Conservation (phyloP, 2,113 vertebrate species). For the Parus major region DNA sequence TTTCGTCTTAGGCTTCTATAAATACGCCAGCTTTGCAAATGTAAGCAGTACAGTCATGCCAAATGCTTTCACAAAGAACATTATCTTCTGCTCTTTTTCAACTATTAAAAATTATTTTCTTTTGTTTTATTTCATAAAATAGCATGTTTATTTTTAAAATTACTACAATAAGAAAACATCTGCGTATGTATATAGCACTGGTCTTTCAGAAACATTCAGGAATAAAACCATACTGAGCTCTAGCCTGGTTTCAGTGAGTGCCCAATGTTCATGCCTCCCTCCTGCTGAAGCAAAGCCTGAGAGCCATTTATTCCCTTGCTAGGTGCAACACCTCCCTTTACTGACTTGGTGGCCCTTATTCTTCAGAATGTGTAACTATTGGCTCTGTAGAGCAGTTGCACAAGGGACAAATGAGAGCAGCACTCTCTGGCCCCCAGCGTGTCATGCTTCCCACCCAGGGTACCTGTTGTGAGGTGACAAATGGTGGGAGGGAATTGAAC, state of each 20-base stretch:
- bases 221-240: background rate
- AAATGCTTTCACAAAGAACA: background rate
- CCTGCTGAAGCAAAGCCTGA: background rate
- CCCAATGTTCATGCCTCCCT: background rate
- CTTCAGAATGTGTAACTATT: background rate
- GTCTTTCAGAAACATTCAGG: background rate
- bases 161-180: background rate
- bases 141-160: background rate
- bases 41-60: background rate
- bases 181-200: background rate
- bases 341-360: background rate
- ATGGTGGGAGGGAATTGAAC: background rate
- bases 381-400: background rate
- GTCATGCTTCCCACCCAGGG: rapidly evolving
- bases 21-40: constrained; percentile 20
- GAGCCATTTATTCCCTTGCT: background rate
- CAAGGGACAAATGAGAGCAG: background rate
- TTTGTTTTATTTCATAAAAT: background rate
- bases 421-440: background rate
- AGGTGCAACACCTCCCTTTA: background rate
- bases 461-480: background rate
- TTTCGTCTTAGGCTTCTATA: constrained; percentile 51
- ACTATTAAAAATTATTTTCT: background rate
- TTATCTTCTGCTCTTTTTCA: background rate
- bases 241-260: background rate